phyloP scores from a whole-genome alignment of 1,140 invertebrate species.

The Luehdorfia chinensis region DNA sequence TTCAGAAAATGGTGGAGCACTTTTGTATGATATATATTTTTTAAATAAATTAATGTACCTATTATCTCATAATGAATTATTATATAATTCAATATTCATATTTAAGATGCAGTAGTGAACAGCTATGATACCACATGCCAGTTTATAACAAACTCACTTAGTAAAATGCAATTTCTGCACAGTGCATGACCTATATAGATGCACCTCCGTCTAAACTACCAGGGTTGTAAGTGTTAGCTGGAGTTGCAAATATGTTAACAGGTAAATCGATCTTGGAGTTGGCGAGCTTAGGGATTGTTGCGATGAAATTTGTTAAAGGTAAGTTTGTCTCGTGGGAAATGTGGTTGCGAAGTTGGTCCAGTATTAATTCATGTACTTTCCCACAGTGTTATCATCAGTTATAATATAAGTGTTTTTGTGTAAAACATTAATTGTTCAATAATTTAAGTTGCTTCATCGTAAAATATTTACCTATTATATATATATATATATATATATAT shows the following conservation, averaged over 20 bases:
- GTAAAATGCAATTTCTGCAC: constrained; percentile 21
- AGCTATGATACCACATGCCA: too few relatives aligned
- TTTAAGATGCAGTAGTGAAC: too few relatives aligned
- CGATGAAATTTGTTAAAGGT: constrained; percentile 47
- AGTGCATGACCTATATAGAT: not conserved
- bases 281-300: constrained; percentile 44
- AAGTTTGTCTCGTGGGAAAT: constrained; percentile 34
- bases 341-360: constrained; percentile 28
- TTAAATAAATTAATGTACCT: too few relatives aligned
- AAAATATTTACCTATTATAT: too few relatives aligned
- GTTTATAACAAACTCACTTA: constrained; percentile 9
- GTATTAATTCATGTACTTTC: constrained; percentile 37
- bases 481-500: too few relatives aligned
- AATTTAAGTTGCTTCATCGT: too few relatives aligned
- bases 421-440: too few relatives aligned
- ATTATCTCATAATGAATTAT: too few relatives aligned
- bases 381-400: not conserved
- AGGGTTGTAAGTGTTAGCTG: constrained; percentile 14
- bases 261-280: constrained; percentile 53
- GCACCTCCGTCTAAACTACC: not conserved
- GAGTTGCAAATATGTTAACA: constrained; percentile 61
- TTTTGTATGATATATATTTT: too few relatives aligned
- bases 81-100: too few relatives aligned
- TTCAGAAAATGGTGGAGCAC: too few relatives aligned
- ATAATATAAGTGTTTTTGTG: not conserved